Conservation (phyloP, 2,113 vertebrate species). For the Xiphophorus maculatus region DNA sequence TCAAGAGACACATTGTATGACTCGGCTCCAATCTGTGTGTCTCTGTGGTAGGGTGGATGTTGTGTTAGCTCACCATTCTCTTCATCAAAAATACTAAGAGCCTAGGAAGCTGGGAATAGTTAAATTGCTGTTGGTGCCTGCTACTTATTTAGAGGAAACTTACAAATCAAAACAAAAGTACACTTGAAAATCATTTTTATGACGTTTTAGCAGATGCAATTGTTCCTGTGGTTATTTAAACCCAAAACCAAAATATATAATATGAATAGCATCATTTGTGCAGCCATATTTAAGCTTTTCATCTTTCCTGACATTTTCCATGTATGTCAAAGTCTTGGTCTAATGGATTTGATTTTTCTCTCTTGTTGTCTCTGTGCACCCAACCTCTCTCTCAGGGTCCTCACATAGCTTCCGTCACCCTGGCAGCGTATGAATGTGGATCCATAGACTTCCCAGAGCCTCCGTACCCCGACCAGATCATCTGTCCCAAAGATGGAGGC, state of each 20-base stretch:
- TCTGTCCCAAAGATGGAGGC: constrained; percentile 86
- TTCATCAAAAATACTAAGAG: too few species aligned
- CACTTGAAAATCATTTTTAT: too few species aligned
- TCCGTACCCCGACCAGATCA: constrained; percentile 94
- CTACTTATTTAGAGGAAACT: too few species aligned
- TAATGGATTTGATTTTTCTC: background rate
- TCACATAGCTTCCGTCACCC: constrained; percentile 97
- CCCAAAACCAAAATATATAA: too few species aligned
- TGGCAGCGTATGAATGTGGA: constrained; percentile 97
- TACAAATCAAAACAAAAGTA: too few species aligned
- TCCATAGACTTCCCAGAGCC: constrained; percentile 97
- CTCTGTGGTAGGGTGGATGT: constrained; percentile 21
- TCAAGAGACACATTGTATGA: constrained; percentile 34
- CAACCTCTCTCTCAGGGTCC: constrained; percentile 85
- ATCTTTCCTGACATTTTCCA: background rate
- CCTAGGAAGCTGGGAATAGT: too few species aligned
- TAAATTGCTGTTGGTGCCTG: too few species aligned
- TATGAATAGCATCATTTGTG: too few species aligned
- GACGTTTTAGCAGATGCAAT: too few species aligned
- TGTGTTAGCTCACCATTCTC: constrained; percentile 11
- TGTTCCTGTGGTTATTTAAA: too few species aligned
- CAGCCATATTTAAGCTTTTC: background rate
- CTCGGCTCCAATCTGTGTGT: constrained; percentile 38
- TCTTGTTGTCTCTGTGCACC: background rate
- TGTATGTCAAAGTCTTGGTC: too few species aligned